These are phyloP conservation scores for Ceyx melanurus DNA, from an alignment of 2,113 vertebrate genomes.

Conservation along the genomic window DNA sequence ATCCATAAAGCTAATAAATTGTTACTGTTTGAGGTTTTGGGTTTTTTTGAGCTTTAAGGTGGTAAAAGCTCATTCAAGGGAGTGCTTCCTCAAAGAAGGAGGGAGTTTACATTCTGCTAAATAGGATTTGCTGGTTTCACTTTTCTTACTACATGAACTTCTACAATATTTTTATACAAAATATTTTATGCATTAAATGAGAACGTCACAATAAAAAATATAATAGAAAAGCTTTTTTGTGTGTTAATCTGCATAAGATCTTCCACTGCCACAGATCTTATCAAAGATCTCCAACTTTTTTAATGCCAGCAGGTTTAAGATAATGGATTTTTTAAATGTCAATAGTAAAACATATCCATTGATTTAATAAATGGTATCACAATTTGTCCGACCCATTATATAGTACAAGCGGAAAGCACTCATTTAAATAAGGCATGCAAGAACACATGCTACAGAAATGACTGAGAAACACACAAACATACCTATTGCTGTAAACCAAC, in stretches of 20 bases:
- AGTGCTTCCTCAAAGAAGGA: background rate
- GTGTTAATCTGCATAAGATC: background rate
- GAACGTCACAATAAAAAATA: background rate
- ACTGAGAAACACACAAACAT: background rate
- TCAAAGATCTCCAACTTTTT: background rate
- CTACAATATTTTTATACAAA: background rate
- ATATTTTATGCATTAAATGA: background rate
- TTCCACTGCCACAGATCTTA: background rate
- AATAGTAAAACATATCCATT: slow-evolving; percentile 18
- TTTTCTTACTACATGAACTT: background rate
- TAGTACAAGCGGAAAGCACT: background rate
- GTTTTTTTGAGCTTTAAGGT: background rate
- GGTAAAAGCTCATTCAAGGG: background rate
- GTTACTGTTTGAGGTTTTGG: background rate
- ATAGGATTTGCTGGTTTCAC: background rate
- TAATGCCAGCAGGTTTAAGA: background rate
- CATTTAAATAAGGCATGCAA: background rate
- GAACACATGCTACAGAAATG: background rate
- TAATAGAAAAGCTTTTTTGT: background rate
- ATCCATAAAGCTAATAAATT: background rate
- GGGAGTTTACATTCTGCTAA: background rate
- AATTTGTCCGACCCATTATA: background rate
- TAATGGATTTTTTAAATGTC: slow-evolving; percentile 20
- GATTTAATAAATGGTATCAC: slow-evolving; percentile 2
- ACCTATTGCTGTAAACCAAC: background rate